Conservation (phyloP, 1,140 invertebrate genomes). For the Elysia chlorotica region DNA sequence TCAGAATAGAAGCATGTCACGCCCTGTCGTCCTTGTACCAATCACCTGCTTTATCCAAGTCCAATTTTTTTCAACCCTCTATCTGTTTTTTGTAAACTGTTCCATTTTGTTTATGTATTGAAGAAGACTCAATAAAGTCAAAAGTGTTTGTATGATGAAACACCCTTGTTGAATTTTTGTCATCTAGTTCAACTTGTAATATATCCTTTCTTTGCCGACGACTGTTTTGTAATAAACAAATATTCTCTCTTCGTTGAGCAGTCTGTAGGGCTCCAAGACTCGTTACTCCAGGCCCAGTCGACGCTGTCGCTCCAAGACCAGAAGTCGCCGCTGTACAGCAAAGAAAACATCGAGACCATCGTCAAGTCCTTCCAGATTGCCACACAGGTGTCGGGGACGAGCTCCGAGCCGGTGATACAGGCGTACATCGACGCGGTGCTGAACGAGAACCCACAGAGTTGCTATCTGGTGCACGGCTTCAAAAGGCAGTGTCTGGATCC, state of each 20-base stretch:
- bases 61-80: no score
- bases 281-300: neutral
- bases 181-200: neutral
- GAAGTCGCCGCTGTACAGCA: conserved; percentile 11
- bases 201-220: neutral
- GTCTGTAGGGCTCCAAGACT: neutral
- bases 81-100: no score
- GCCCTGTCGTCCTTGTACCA: no score
- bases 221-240: neutral
- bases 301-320: conserved; percentile 11
- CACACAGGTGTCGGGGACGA: neutral
- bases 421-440: conserved; percentile 12
- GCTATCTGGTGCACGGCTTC: conserved; percentile 9
- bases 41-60: no score
- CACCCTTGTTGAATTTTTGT: no score
- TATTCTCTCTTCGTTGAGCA: neutral
- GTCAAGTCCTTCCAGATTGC: neutral
- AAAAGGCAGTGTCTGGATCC: conserved; percentile 13
- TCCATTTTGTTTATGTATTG: neutral
- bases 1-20: no score
- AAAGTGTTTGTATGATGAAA: no score
- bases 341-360: neutral
- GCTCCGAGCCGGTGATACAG: conserved; percentile 3
- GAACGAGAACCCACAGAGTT: neutral
- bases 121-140: no score